Conservation (phyloP, 2,888 invertebrate species). For the Liopterus haemorrhoidalis region DNA sequence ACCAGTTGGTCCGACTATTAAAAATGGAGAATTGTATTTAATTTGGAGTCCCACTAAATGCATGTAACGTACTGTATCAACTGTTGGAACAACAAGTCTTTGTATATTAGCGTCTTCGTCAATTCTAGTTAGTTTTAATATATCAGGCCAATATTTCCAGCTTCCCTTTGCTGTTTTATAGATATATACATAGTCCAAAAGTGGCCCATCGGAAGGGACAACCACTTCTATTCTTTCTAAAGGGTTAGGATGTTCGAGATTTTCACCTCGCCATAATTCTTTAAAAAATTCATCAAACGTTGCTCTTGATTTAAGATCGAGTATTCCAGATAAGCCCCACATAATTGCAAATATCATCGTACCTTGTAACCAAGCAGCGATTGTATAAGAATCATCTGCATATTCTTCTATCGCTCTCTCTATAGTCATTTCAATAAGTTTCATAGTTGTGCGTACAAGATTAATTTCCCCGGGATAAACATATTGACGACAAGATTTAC, state of each 20-base stretch:
- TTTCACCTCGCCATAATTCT: constrained; percentile 49
- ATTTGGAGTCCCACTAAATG: constrained; percentile 70
- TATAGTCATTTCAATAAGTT: constrained; percentile 71
- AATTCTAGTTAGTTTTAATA: constrained; percentile 58
- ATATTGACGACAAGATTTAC: constrained; percentile 60
- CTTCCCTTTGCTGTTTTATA: constrained; percentile 60
- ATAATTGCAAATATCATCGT: constrained; percentile 66
- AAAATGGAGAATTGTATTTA: constrained; percentile 58
- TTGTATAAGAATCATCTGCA: constrained; percentile 61
- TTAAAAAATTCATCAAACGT: constrained; percentile 60
- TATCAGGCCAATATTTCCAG: constrained; percentile 83
- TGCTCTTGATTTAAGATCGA: constrained; percentile 65
- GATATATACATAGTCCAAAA: constrained; percentile 77
- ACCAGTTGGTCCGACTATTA: constrained; percentile 78
- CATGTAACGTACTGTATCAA: constrained; percentile 77
- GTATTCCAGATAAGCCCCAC: constrained; percentile 81
- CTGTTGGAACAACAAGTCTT: constrained; percentile 76
- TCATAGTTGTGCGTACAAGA: constrained; percentile 64
- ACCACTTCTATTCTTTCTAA: constrained; percentile 68
- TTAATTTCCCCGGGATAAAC: constrained; percentile 67
- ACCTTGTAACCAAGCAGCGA: constrained; percentile 69
- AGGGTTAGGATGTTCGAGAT: constrained; percentile 51
- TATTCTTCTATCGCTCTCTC: constrained; percentile 62
- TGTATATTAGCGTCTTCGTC: constrained; percentile 61
- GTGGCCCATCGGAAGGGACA: constrained; percentile 68